Evolutionary conservation across 2,113 vertebrate species (phyloP).

Genomic region (Pseudonaja textilis): DNA sequence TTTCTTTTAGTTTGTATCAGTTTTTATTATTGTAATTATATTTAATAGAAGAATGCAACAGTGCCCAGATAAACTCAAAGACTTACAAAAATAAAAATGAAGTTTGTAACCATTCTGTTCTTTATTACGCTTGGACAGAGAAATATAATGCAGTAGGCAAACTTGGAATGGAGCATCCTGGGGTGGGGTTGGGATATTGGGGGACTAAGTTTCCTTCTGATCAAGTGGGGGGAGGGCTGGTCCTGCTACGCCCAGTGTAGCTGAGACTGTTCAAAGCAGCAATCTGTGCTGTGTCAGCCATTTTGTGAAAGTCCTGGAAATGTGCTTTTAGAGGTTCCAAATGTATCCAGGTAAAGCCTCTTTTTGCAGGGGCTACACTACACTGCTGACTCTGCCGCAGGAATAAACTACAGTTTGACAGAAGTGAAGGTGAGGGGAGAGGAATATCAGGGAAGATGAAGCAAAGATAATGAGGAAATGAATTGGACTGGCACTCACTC

Average conservation of each 20-base stretch:
- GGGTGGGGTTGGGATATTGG: not conserved
- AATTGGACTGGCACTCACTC: not conserved
- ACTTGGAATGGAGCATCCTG: not conserved
- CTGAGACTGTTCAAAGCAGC: not conserved
- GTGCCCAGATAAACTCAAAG: not conserved
- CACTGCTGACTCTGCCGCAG: not conserved
- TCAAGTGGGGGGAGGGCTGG: not conserved
- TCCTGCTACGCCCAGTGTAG: not conserved
- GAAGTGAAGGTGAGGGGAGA: not conserved
- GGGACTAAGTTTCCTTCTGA: not conserved
- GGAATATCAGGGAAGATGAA: not conserved
- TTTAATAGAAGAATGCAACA: not conserved
- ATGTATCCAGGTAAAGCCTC: not conserved
- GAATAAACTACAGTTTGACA: not conserved
- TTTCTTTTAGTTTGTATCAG: not conserved
- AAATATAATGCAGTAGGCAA: not conserved
- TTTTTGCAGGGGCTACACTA: not conserved
- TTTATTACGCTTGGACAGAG: not conserved
- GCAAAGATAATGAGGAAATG: constrained; percentile 7
- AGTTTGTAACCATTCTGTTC: not conserved
- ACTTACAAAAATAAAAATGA: not conserved
- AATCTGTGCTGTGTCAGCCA: not conserved
- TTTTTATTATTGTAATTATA: not conserved
- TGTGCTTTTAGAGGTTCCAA: not conserved
- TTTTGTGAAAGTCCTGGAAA: not conserved